Percentiles rank a stretch among this genome's conserved stretches.
Evolutionary conservation across 2,797 vertebrate genomes (phyloP).

Genomic region (Podarcis lilfordi): DNA sequence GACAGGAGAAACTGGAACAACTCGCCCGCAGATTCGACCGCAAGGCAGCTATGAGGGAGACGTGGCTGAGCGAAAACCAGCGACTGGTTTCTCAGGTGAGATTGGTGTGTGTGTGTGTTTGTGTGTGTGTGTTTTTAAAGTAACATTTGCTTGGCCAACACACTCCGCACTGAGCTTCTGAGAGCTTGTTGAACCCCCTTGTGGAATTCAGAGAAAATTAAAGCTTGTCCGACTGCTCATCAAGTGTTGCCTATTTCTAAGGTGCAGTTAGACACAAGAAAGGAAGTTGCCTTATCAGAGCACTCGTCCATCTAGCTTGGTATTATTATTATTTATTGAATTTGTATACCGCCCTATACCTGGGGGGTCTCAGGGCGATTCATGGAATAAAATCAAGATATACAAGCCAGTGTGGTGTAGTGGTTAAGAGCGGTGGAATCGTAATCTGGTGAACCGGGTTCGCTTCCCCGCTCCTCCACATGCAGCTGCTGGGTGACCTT

Average conservation of each 20-base stretch:
- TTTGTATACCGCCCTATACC: too few relatives aligned
- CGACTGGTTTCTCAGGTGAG: conserved; percentile 92
- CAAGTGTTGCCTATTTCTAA: not conserved
- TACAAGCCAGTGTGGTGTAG: too few relatives aligned
- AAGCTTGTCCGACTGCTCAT: not conserved
- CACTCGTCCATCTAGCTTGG: too few relatives aligned
- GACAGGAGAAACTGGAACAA: conserved; percentile 97
- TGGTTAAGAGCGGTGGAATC: too few relatives aligned
- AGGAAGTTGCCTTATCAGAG: too few relatives aligned
- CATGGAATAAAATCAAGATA: too few relatives aligned
- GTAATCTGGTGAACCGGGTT: too few relatives aligned
- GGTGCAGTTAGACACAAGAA: not conserved
- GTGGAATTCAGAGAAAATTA: not conserved
- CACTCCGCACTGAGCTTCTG: not conserved
- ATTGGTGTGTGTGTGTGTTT: conserved; percentile 7
- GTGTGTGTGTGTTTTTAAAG: not conserved
- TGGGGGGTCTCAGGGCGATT: too few relatives aligned
- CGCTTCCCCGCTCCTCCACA: too few relatives aligned
- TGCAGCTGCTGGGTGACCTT: too few relatives aligned
- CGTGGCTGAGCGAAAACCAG: conserved; percentile 96
- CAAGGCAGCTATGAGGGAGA: conserved; percentile 96
- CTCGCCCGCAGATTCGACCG: conserved; percentile 93
- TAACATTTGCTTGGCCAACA: conserved; percentile 39
- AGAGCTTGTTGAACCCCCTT: not conserved
- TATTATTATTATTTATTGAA: too few relatives aligned